Conservation (phyloP, 2,797 vertebrate species). For the Eulemur rubriventer region DNA sequence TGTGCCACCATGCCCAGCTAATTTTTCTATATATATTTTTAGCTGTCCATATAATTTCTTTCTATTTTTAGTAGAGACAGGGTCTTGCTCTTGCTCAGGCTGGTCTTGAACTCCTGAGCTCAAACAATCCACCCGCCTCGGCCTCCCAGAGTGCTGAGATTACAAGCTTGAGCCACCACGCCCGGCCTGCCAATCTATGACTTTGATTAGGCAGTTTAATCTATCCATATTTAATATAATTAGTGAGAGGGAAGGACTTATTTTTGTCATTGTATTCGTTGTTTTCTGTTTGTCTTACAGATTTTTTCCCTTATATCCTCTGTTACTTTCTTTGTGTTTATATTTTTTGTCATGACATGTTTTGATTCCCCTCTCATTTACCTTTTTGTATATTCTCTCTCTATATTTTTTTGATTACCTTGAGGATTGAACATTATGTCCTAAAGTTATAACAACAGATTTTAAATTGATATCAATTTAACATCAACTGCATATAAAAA, state of each 20-base stretch:
- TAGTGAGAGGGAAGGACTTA: neutral
- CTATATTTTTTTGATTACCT: neutral
- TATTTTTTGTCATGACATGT: neutral
- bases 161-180: too few species aligned
- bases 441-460: neutral
- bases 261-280: neutral
- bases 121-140: too few species aligned
- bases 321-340: neutral
- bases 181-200: neutral
- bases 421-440: neutral
- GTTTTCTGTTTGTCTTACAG: neutral
- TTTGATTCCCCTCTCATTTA: neutral
- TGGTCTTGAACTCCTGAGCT: too few species aligned
- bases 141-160: too few species aligned
- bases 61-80: too few species aligned
- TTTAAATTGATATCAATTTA: neutral
- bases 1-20: too few species aligned
- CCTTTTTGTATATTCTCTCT: neutral
- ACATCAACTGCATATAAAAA: neutral
- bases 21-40: too few species aligned
- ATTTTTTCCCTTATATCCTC: neutral
- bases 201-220: neutral
- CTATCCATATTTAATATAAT: neutral
- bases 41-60: too few species aligned
- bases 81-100: too few species aligned